A percentile compares a stretch with the other conserved stretches of the same genome.
Conservation (phyloP, 2,888 invertebrate genomes). For the Drosophila ochracea region DNA sequence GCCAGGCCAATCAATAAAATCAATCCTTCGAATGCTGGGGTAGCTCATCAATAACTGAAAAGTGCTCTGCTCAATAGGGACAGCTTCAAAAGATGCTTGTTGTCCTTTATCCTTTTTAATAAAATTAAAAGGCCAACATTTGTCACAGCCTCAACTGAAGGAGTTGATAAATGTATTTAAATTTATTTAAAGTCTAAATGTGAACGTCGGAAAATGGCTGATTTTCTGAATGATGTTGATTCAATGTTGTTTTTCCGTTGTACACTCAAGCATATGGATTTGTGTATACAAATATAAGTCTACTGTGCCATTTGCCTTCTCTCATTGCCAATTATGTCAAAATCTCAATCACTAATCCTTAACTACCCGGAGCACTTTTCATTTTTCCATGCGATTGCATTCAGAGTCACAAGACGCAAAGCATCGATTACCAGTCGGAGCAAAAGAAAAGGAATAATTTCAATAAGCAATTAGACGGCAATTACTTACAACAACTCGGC, state of each 20-base stretch:
- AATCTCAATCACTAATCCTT: conserved; percentile 8
- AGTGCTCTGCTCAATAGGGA: conserved; percentile 23
- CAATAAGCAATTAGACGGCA: conserved; percentile 78
- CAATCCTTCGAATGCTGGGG: conserved; percentile 45
- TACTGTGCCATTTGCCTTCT: not conserved
- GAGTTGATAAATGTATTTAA: conserved; percentile 35
- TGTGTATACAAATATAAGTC: not conserved
- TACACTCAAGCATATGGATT: not conserved
- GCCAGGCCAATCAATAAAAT: conserved; percentile 65
- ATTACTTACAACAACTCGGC: conserved; percentile 74
- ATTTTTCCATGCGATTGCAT: conserved; percentile 32
- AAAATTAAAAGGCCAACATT: conserved; percentile 59
- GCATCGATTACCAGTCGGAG: conserved; percentile 38
- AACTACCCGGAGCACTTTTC: conserved; percentile 25
- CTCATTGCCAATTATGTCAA: conserved; percentile 25
- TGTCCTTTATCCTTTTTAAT: conserved; percentile 56
- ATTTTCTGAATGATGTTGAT: not conserved
- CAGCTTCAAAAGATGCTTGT: conserved; percentile 30
- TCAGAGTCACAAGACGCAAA: conserved; percentile 10
- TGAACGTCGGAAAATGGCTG: not conserved
- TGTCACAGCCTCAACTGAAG: conserved; percentile 36
- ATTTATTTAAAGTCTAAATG: conserved; percentile 16
- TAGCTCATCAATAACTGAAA: conserved; percentile 55
- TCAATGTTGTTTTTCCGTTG: not conserved
- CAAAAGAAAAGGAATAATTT: conserved; percentile 55